Conservation (phyloP, 2,888 invertebrate species). For the Adineta ricciae region DNA sequence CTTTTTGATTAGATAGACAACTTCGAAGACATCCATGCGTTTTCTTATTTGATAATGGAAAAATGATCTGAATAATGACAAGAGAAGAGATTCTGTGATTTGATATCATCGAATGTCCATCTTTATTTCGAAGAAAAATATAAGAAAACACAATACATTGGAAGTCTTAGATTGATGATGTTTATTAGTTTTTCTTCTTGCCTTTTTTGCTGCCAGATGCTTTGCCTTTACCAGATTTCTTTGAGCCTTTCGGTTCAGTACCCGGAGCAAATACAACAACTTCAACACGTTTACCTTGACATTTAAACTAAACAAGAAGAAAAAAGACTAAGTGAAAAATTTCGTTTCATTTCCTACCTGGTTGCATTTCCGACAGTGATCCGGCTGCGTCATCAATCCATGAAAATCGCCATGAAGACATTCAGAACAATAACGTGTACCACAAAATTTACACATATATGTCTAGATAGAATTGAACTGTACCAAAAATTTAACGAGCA, state of each 20-base stretch:
- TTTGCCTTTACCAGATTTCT: not conserved
- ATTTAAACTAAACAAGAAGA: not conserved
- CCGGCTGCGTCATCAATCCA: slow-evolving; percentile 41
- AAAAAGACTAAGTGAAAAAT: too few species aligned
- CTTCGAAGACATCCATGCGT: not conserved
- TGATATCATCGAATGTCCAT: not conserved
- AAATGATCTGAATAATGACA: not conserved
- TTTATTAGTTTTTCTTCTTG: not conserved
- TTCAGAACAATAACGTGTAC: slow-evolving; percentile 45
- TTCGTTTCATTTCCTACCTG: too few species aligned
- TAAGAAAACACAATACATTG: not conserved
- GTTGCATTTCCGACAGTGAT: slow-evolving; percentile 44
- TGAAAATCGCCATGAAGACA: slow-evolving; percentile 44
- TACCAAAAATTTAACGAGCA: not conserved
- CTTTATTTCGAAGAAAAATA: not conserved
- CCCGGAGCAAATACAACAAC: not conserved
- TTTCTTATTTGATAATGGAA: slow-evolving; percentile 9
- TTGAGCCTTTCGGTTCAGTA: not conserved
- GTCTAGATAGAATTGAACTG: slow-evolving; percentile 39
- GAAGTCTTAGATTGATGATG: not conserved
- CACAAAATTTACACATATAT: slow-evolving; percentile 49
- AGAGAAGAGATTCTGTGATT: not conserved
- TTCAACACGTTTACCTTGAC: slow-evolving; percentile 18
- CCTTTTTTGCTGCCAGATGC: not conserved
- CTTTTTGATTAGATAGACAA: not conserved